A percentile compares a stretch with the other conserved stretches of the same genome.
These are phyloP conservation scores for Sardina pilchardus DNA, from an alignment of 2,113 vertebrate species.

Conservation along the genomic window DNA sequence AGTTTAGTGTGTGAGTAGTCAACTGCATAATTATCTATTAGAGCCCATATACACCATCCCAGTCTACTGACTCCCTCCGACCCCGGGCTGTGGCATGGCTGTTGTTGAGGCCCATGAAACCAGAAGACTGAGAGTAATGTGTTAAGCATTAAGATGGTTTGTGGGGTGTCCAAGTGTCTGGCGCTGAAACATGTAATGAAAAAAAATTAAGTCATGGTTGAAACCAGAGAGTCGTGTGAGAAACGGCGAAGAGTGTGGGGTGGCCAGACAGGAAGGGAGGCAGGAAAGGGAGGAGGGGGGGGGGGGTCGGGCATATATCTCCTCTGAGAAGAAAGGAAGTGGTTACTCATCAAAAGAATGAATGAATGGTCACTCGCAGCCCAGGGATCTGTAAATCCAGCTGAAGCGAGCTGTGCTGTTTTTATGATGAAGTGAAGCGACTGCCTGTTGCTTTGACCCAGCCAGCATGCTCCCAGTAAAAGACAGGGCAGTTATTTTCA, in stretches of 20 bases:
- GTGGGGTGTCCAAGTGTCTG: background rate
- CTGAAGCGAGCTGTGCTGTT: background rate
- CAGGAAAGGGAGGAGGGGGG: slow-evolving; percentile 36
- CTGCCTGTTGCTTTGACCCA: background rate
- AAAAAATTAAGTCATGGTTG: background rate
- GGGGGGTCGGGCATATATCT: slow-evolving; percentile 29
- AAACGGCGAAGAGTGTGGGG: background rate
- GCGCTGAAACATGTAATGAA: background rate
- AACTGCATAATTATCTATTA: background rate
- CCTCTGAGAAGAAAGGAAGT: slow-evolving; percentile 20
- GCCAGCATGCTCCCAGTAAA: background rate
- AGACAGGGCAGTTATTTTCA: background rate
- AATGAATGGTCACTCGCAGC: background rate
- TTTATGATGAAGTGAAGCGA: background rate
- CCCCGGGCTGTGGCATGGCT: background rate
- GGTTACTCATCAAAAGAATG: slow-evolving; percentile 35
- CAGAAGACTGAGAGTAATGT: background rate
- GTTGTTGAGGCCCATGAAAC: background rate
- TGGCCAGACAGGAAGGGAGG: slow-evolving; percentile 33
- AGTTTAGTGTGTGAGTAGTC: background rate
- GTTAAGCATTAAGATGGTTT: background rate
- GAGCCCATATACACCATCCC: background rate
- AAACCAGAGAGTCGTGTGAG: background rate
- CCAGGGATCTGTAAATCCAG: background rate
- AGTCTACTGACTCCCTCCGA: background rate